Evolutionary conservation across 2,113 vertebrate genomes (phyloP), one percentile per base, ranked within the genome.

Genomic region (Halcyon senegalensis): DNA sequence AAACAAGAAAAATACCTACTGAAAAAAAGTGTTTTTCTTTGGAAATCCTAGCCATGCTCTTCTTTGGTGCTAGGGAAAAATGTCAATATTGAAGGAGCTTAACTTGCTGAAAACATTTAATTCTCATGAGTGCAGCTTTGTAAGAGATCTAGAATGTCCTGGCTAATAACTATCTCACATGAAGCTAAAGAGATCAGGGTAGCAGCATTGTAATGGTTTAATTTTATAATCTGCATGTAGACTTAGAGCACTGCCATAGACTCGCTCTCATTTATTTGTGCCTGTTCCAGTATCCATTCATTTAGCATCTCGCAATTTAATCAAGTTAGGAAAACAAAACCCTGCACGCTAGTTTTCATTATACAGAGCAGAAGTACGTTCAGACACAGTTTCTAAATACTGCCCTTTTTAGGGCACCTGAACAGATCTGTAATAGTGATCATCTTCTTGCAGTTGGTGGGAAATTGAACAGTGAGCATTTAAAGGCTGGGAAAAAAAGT

Each of bases 221-320:
- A 74, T 91, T 85, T 91, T 74, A 80, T 90, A 95, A 95, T 86
- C 88, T 92, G 73, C 79, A 69, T 80, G 84, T 88, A 85, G 77
- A 94, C 4, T 46, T 33, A 37, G 14, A 83, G 50, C 55, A 63
- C 46, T 70, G 33, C 37, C 68, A 18, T 10, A 79, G 21, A 60
- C 5, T 84, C 63, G 50, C 8, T 73, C 72, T 23, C 18, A 82
- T 82, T 93, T 84, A 85, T 73, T 91, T 88, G 59, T 81, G 68
- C 55, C n/a, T 70, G 63, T 80, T 76, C 74, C 46, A 74, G 48
- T 30, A 70, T 43, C 37, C 55, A 55, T 43, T 43, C 55, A 51
- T 86, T 87, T 73, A 80, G 39, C 20, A 90, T 74, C 67, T 84
- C 53, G 28, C 73, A 77, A 85, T 80, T 91, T 46, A 94, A 94